These are phyloP conservation scores for Trachymyrmex septentrionalis DNA, from an alignment of 1,140 invertebrate genomes.

Conservation along the genomic window DNA sequence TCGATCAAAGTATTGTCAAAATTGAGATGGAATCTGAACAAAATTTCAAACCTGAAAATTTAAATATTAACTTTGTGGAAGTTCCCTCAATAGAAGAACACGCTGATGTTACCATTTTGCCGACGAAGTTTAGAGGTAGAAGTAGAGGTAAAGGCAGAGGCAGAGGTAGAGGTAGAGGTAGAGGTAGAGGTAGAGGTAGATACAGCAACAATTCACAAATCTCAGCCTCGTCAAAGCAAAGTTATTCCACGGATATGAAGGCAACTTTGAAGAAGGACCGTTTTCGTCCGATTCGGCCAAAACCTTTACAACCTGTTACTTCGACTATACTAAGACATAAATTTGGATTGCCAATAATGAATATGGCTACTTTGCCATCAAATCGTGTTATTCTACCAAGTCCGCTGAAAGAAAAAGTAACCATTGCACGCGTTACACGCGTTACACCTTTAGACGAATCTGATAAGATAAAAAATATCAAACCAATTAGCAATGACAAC, in stretches of 20 bases:
- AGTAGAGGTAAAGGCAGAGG: too few relatives aligned
- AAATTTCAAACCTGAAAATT: background rate
- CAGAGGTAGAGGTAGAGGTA: too few relatives aligned
- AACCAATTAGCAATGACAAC: background rate
- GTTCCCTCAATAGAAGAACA: background rate
- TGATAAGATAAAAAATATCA: background rate
- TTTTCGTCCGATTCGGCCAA: slow-evolving; percentile 37
- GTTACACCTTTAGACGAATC: too few relatives aligned
- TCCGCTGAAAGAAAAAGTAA: background rate
- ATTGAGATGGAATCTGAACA: background rate
- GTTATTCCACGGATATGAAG: too few relatives aligned
- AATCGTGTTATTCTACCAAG: background rate
- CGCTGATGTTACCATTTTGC: background rate
- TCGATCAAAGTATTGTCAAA: background rate
- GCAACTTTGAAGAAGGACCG: background rate
- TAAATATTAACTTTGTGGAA: background rate
- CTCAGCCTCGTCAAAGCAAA: background rate
- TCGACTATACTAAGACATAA: background rate
- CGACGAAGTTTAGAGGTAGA: background rate
- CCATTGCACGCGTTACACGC: too few relatives aligned
- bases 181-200: background rate
- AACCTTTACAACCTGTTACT: background rate
- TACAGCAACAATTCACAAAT: background rate
- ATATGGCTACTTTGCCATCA: background rate
- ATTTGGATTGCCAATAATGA: background rate